Evolutionary conservation across 2,888 invertebrate genomes (phyloP).

Genomic region (Philereme vetulata): DNA sequence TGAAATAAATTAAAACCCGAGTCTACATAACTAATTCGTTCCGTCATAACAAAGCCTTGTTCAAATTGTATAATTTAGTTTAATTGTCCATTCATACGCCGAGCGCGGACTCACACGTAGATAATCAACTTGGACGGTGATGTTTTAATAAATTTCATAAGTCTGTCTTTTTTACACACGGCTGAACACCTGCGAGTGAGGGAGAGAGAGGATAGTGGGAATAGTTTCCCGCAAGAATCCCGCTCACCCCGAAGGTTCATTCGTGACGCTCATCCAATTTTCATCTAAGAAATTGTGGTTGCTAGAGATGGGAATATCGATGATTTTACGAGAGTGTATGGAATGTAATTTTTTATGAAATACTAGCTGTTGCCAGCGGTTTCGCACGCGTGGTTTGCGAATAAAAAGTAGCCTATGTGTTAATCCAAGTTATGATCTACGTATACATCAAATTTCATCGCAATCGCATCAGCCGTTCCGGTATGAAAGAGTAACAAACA

Average conservation of each 20-base stretch:
- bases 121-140: conserved; percentile 65
- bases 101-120: conserved; percentile 73
- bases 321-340: background rate
- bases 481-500: too few relatives aligned
- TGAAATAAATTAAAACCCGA: conserved; percentile 43
- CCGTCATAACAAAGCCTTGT: conserved; percentile 55
- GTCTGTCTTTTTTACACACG: conserved; percentile 46
- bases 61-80: conserved; percentile 68
- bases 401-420: too few relatives aligned
- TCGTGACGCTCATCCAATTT: conserved; percentile 69
- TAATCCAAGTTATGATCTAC: too few relatives aligned
- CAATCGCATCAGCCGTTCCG: too few relatives aligned
- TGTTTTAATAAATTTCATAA: conserved; percentile 68
- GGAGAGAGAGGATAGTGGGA: conserved; percentile 37
- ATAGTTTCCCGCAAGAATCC: conserved; percentile 49
- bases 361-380: too few relatives aligned
- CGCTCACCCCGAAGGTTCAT: conserved; percentile 55
- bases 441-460: too few relatives aligned
- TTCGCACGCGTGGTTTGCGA: too few relatives aligned
- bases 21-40: conserved; percentile 44
- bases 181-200: conserved; percentile 27
- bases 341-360: too few relatives aligned
- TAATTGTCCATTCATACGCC: conserved; percentile 65
- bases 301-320: conserved; percentile 41
- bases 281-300: conserved; percentile 57